Evolutionary conservation across 1,140 invertebrate genomes (phyloP).

Genomic region (Bombus superbus): DNA sequence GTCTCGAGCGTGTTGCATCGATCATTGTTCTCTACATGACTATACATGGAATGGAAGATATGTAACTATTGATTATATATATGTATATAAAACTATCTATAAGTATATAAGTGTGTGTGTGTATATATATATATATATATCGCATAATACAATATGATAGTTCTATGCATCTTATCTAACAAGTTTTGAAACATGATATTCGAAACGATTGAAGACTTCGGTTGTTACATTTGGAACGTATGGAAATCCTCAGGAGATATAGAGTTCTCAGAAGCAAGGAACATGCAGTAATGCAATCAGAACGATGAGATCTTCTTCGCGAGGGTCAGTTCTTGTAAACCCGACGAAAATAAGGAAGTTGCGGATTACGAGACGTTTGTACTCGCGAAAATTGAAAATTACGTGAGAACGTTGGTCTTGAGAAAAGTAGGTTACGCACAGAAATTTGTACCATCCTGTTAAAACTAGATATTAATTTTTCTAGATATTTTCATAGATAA

Average conservation of each 20-base stretch:
- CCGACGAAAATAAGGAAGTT: slow-evolving; percentile 16
- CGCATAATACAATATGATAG: neutral
- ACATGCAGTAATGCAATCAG: too few species aligned
- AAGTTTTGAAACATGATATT: neutral
- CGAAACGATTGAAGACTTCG: neutral
- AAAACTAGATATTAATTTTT: too few species aligned
- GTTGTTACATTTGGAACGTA: too few species aligned
- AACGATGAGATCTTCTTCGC: neutral
- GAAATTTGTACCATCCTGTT: too few species aligned
- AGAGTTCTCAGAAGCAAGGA: neutral
- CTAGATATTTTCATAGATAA: too few species aligned
- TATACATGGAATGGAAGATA: neutral
- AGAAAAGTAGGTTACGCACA: neutral
- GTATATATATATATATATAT: too few species aligned
- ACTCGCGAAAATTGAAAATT: neutral
- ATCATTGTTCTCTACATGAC: neutral
- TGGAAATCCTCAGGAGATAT: too few species aligned
- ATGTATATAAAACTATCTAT: too few species aligned
- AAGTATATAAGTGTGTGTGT: too few species aligned
- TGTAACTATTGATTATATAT: too few species aligned
- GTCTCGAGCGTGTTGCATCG: neutral
- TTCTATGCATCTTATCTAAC: neutral
- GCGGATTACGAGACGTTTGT: slow-evolving; percentile 2
- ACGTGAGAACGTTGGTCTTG: neutral
- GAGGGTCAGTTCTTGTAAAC: neutral